phyloP scores from a whole-genome alignment of 2,888 invertebrate species.

The Dryadula phaetusa region DNA sequence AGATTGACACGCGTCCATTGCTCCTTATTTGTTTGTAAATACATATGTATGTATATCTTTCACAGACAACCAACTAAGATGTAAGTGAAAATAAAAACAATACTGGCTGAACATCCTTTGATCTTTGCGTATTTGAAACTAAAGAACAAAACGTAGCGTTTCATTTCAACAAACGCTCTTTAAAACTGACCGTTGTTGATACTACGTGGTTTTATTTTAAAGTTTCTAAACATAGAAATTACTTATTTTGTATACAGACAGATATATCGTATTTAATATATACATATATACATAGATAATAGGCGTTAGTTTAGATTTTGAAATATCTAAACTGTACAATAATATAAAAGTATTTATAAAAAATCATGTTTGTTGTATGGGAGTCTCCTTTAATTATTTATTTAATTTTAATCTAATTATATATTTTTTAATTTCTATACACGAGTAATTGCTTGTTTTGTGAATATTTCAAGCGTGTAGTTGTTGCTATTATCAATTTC shows the following conservation, averaged over 20 bases:
- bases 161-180: conserved; percentile 26
- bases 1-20: neutral
- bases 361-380: too few relatives aligned
- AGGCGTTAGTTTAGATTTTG: too few relatives aligned
- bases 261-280: too few relatives aligned
- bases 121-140: conserved; percentile 27
- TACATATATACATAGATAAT: too few relatives aligned
- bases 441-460: too few relatives aligned
- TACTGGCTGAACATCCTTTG: conserved; percentile 25
- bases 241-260: neutral
- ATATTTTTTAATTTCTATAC: too few relatives aligned
- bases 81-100: conserved; percentile 23
- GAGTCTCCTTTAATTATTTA: too few relatives aligned
- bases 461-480: too few relatives aligned
- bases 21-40: conserved; percentile 5
- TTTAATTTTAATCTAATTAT: too few relatives aligned
- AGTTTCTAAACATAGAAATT: neutral
- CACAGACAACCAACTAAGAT: conserved; percentile 1
- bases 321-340: too few relatives aligned
- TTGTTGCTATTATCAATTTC: too few relatives aligned
- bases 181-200: conserved; percentile 31
- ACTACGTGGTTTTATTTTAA: conserved; percentile 11
- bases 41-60: neutral
- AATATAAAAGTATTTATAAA: too few relatives aligned
- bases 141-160: conserved; percentile 24